Conservation (phyloP, 2,113 vertebrate species). For the Melanocharis versteri region DNA sequence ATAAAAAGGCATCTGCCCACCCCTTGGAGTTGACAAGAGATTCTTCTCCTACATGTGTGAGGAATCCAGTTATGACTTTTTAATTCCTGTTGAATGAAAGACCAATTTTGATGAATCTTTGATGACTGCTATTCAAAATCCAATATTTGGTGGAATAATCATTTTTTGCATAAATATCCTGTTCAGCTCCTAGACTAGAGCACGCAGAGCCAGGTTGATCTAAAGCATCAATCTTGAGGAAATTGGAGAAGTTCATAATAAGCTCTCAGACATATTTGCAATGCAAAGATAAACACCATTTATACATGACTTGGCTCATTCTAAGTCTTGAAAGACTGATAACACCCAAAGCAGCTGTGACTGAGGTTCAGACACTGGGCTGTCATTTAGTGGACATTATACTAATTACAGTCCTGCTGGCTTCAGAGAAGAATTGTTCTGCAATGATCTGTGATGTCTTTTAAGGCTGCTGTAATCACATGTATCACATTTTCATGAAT, state of each 20-base stretch:
- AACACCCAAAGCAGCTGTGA: constrained; percentile 5
- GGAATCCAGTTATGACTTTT: background rate
- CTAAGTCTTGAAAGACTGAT: background rate
- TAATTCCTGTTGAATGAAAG: background rate
- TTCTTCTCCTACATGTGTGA: background rate
- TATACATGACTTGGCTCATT: background rate
- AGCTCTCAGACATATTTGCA: background rate
- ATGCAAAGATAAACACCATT: background rate
- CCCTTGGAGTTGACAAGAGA: background rate
- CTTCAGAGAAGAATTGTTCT: background rate
- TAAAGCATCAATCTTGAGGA: background rate
- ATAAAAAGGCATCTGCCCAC: background rate
- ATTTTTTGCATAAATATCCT: background rate
- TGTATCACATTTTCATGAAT: background rate
- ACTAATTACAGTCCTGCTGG: background rate
- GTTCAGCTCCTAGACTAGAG: background rate
- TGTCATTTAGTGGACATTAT: constrained; percentile 11
- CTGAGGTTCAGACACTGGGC: background rate
- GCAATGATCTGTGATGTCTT: background rate
- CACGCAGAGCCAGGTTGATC: background rate
- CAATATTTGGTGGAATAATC: background rate
- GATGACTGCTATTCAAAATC: background rate
- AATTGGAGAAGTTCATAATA: background rate
- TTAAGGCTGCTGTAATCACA: background rate
- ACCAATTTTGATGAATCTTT: background rate